These are phyloP conservation scores for Clusia tigrina DNA, from an alignment of 2,888 invertebrate genomes.

Conservation along the genomic window DNA sequence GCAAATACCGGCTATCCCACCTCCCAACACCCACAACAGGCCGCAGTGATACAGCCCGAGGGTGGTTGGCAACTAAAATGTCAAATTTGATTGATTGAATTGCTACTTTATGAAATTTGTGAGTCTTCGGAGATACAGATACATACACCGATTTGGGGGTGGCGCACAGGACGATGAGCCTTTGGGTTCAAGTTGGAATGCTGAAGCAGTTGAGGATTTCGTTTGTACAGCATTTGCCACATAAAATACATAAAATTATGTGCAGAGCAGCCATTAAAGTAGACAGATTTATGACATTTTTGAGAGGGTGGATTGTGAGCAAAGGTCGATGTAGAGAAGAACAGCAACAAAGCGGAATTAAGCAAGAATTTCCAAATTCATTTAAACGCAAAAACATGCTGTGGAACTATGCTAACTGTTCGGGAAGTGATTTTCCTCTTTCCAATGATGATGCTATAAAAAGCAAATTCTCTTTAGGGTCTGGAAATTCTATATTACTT, in stretches of 20 bases:
- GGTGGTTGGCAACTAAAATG: slow-evolving; percentile 42
- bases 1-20: slow-evolving; percentile 28
- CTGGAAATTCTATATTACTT: no score
- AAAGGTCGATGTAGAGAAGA: not conserved
- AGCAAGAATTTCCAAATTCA: no score
- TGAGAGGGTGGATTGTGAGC: slow-evolving; percentile 11
- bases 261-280: slow-evolving; percentile 61
- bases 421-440: no score
- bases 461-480: no score
- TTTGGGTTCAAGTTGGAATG: slow-evolving; percentile 14
- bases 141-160: no score
- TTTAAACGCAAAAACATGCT: no score
- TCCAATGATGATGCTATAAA: no score
- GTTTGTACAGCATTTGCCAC: slow-evolving; percentile 41
- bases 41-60: slow-evolving; percentile 18
- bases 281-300: slow-evolving; percentile 61
- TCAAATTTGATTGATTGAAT: slow-evolving; percentile 63
- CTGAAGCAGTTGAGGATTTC: slow-evolving; percentile 20
- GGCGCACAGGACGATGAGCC: no score
- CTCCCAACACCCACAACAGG: slow-evolving; percentile 33
- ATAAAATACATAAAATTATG: slow-evolving; percentile 63
- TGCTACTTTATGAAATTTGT: slow-evolving; percentile 64
- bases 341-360: not conserved
- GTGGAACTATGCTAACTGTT: no score
- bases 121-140: slow-evolving; percentile 62